Evolutionary conservation across 2,888 invertebrate genomes (phyloP).

Genomic region (Gandaritis pyraliata): DNA sequence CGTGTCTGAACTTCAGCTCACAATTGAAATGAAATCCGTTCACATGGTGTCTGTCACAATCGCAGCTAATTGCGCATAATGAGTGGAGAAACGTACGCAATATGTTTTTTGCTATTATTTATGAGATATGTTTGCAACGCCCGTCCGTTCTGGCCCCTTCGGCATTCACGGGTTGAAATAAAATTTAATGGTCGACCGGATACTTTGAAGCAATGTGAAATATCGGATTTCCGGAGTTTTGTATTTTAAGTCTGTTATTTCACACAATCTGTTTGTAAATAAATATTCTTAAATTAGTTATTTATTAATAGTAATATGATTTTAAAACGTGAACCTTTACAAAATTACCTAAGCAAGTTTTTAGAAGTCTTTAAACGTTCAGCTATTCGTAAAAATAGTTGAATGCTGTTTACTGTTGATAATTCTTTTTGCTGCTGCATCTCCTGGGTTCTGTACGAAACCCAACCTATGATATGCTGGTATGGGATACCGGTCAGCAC

Average conservation of each 20-base stretch:
- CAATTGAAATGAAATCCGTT: conserved; percentile 71
- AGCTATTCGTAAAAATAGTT: too few relatives aligned
- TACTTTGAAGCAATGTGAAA: conserved; percentile 66
- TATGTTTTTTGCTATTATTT: conserved; percentile 82
- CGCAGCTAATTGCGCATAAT: conserved; percentile 84
- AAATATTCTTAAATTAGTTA: background rate
- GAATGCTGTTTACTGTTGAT: too few relatives aligned
- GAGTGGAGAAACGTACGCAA: conserved; percentile 78
- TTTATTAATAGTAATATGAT: too few relatives aligned
- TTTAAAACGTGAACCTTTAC: too few relatives aligned
- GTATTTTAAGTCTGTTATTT: conserved; percentile 36
- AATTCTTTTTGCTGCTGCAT: too few relatives aligned
- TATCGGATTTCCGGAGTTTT: conserved; percentile 77
- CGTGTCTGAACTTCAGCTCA: conserved; percentile 51
- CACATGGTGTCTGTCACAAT: conserved; percentile 80
- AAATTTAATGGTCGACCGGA: conserved; percentile 79
- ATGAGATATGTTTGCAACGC: conserved; percentile 63
- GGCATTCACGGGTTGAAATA: conserved; percentile 70
- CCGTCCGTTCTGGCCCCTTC: conserved; percentile 71
- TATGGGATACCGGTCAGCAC: too few relatives aligned
- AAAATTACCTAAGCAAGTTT: too few relatives aligned
- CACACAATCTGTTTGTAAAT: background rate
- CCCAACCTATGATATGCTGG: too few relatives aligned
- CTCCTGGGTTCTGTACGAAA: too few relatives aligned
- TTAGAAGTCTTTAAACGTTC: too few relatives aligned